Evolutionary conservation across 2,113 vertebrate species (phyloP).

Genomic region (Noturus placidus): DNA sequence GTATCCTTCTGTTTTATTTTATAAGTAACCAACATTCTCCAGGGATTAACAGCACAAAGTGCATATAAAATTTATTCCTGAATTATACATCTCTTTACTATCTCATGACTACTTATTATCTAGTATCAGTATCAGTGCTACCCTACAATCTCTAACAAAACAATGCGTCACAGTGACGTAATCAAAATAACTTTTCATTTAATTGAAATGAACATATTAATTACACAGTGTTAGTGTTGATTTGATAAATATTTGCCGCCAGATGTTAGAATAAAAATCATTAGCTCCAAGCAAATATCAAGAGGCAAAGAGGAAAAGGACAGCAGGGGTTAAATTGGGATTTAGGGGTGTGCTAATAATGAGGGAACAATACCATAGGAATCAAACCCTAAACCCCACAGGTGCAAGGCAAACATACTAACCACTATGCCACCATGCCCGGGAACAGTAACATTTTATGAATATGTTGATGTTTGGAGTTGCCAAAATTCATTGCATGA

Average conservation of each 20-base stretch:
- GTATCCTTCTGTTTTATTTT: constrained; percentile 8
- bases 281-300: not conserved
- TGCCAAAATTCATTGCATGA: not conserved
- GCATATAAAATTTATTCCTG: not conserved
- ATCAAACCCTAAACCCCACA: too few species aligned
- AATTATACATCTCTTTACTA: not conserved
- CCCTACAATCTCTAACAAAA: not conserved
- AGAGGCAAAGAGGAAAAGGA: not conserved
- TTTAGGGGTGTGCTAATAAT: not conserved
- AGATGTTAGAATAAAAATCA: not conserved
- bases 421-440: too few species aligned
- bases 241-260: not conserved
- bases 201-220: not conserved
- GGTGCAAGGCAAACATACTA: too few species aligned
- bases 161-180: not conserved
- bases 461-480: not conserved
- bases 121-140: not conserved
- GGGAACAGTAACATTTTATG: not conserved
- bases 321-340: not conserved
- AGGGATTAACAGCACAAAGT: not conserved
- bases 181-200: not conserved
- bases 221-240: not conserved
- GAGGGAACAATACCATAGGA: not conserved
- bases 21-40: not conserved
- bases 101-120: not conserved